Base-by-base conservation (phyloP, 2,797 vertebrate genomes). In the Phrynocephalus guinanensis region DNA sequence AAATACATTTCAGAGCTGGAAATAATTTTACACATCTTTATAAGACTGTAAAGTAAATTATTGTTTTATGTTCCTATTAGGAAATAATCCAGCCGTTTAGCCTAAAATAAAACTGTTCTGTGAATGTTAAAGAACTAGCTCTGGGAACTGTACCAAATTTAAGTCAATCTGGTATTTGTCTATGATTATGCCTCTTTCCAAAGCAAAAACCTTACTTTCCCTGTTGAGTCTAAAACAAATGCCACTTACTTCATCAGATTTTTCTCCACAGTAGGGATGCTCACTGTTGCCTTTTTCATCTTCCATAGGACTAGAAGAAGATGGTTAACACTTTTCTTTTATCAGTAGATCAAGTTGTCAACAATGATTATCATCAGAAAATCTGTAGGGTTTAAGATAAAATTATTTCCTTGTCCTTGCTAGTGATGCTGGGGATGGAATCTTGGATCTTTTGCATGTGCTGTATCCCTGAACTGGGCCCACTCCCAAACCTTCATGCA, bases 21-120 rank as follows among this genome's bases (percentile, higher is more conserved):
- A 95, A 96, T 95, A 94, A 95, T 93, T 96, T 96, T 95, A 92
- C 89, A 95, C 94, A 95, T 95, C 89, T 91, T 94, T 95, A 92
- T 93, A 94, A 93, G 93, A 92, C 93, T 95, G 92, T 91, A 92
- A 94, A 96, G 87, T 91, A 88, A 92, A 94, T 87, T 93, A 91
- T 95, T 92, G 89, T 91, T 87, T 94, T 93, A 84, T 87, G 84
- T 93, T 90, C 91, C 92, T 91, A 91, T 66, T 26, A 87, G 86
- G 91, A 94, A 91, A 91, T 88, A 87, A 50, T 93, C 92, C 93
- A 93, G 93, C 94, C 95, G 93, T 94, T 95, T 92, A 85, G 89
- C 90, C 72, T 60, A 93, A 86, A 90, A 91, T 91, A 93, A 94
- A 94, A 88, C 83, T 91, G 88, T 80, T 79, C 82, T 87, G 86